These are phyloP conservation scores for Trachurus trachurus DNA, from an alignment of 2,797 vertebrate genomes.

Conservation along the genomic window DNA sequence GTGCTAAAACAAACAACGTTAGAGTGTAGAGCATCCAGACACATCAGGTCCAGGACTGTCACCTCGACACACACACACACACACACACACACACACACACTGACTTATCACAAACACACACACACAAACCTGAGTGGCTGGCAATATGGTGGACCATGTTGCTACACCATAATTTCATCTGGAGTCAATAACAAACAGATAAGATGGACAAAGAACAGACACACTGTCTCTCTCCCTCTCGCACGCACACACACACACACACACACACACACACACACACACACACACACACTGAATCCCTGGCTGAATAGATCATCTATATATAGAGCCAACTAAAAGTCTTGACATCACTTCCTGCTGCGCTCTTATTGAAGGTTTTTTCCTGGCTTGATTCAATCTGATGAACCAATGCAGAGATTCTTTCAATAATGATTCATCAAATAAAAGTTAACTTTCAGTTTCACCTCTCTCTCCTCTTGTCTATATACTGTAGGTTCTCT, in stretches of 20 bases:
- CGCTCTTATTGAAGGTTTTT: neutral
- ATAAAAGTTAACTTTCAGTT: neutral
- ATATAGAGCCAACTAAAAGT: constrained; percentile 23
- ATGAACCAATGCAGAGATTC: neutral
- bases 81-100: neutral
- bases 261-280: neutral
- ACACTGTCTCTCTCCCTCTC: constrained; percentile 8
- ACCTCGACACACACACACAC: constrained; percentile 1
- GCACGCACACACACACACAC: neutral
- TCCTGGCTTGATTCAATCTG: neutral
- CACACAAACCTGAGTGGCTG: constrained; percentile 31
- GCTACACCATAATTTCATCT: constrained; percentile 63
- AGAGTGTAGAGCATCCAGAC: neutral
- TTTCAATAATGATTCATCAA: neutral
- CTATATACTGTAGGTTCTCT: too few relatives aligned
- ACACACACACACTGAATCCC: constrained; percentile 5
- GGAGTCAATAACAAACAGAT: constrained; percentile 58
- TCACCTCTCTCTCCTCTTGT: too few relatives aligned
- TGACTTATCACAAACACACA: constrained; percentile 12
- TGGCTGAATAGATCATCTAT: constrained; percentile 24
- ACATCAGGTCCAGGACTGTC: neutral
- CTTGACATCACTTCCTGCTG: constrained; percentile 49
- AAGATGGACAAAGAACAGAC: constrained; percentile 62
- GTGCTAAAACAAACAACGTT: neutral
- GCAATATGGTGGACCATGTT: constrained; percentile 32